Base-by-base conservation (phyloP, 2,888 invertebrate species). In the Anarsia innoxiella region DNA sequence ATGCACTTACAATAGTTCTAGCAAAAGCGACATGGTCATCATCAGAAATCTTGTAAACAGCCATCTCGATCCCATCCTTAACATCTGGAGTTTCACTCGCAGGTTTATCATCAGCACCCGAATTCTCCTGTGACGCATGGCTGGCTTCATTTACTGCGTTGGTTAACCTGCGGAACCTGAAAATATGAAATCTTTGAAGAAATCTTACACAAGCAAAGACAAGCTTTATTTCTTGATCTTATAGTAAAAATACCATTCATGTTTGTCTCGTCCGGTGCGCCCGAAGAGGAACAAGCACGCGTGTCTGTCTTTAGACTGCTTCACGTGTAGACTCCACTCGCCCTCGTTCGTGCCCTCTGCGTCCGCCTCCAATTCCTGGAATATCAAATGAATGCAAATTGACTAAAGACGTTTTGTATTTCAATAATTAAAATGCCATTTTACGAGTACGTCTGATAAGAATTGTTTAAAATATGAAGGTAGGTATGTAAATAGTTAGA, bases 211-310 rank as follows among this genome's bases (percentile, higher is more conserved):
- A n/a, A n/a, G n/a, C n/a, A n/a, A n/a, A n/a, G n/a, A n/a, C n/a
- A n/a, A n/a, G n/a, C n/a, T n/a, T n/a, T n/a, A n/a, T n/a, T n/a
- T n/a, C n/a, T n/a, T n/a, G n/a, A n/a, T n/a, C n/a, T n/a, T n/a
- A n/a, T 19, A 19, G 19, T 19, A 5, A 19, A 19, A 8, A 19
- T 84, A 96, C 96, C 96, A 96, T 57, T 95, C 92, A 70, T 95
- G 95, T 70, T 97, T 97, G 58, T 96, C 95, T 35, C 95, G 84
- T 50, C 93, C 92, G n/a, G 94, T 93, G 41, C 96, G 86, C 2
- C 92, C 91, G 44, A 84, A 83, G 10, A 84, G 51, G 40, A 54
- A 83, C 16, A 84, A 44, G 11, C 56, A 58, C 1, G 77, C 67
- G 37, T 82, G 76, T 8, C 66, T 69, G 50, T 79, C 78, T 12